Evolutionary conservation across 2,888 invertebrate species (phyloP), one percentile per base, ranked within the genome.

Genomic region (Liposcelis brunnea): DNA sequence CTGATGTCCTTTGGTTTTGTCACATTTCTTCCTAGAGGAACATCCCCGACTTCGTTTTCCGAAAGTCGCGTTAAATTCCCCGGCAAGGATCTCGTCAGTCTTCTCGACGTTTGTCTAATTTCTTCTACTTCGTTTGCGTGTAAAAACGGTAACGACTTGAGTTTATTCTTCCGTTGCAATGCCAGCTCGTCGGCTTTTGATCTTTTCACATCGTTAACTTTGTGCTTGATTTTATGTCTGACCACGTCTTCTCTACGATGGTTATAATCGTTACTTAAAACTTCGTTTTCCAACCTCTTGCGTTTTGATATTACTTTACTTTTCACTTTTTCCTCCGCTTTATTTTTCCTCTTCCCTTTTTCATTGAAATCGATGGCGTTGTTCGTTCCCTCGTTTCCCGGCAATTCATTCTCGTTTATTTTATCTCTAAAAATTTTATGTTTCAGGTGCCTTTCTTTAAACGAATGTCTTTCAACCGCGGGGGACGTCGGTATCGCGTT

Each of bases 161-260:
- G 40, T n/a, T 19, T 16, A 18, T 16, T 40, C 40, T 21, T 40
- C n/a, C 40, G 7, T 10, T n/a, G 16, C 3, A 40, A 18, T 40
- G 16, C 40, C 19, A 18, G 15, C 19, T 40, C 40, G n/a, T 16
- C 40, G 12, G 16, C 40, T 19, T 40, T 40, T 16, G 40, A 40
- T 14, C 40, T 14, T n/a, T 19, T 14, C 40, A 40, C 40, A 10
- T 40, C 40, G 40, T 40, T 19, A 16, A 40, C 40, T 40, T 40
- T 40, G 40, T 40, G 40, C 40, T 40, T 40, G 19, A 16, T 40
- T 14, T 21, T 16, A 40, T 40, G 40, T 40, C 40, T 14, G 16
- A 18, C 40, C 26, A 26, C 26, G 8, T 26, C 26, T 6, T 26
- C 26, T 26, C 8, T 26, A 4, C 26, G 4, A 8, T 26, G 26